phyloP scores from a whole-genome alignment of 2,797 vertebrate species.

The Apodemus agrarius region DNA sequence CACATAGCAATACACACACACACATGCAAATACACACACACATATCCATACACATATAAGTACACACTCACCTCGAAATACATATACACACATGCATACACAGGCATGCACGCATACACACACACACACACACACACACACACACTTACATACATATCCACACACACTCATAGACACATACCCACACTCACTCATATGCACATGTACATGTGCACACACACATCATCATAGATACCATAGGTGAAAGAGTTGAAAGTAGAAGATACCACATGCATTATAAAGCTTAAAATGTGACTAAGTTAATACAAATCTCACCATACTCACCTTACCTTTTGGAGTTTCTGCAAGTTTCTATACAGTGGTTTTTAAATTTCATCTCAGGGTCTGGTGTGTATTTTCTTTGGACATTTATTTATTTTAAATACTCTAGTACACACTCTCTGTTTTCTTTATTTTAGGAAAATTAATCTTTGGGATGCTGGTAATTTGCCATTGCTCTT shows the following conservation, averaged over 20 bases:
- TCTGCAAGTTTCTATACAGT: background rate
- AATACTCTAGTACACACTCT: background rate
- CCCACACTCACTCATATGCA: background rate
- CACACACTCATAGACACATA: too few relatives aligned
- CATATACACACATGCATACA: background rate
- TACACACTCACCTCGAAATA: background rate
- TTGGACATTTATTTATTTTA: slow-evolving; percentile 43
- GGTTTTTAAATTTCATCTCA: background rate
- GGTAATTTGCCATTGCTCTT: slow-evolving; percentile 30
- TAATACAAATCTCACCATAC: background rate
- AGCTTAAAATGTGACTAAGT: background rate
- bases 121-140: background rate
- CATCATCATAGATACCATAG: background rate
- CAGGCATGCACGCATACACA: background rate
- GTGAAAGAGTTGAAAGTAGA: slow-evolving; percentile 16
- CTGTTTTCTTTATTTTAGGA: background rate
- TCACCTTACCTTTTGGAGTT: background rate
- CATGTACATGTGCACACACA: background rate
- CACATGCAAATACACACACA: too few relatives aligned
- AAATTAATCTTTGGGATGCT: background rate
- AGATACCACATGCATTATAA: background rate
- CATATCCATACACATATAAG: background rate
- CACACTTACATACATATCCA: background rate
- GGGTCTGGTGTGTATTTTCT: background rate
- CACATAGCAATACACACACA: background rate